Base-by-base conservation (phyloP, 2,888 invertebrate genomes). In the Strigamia transsilvanica region DNA sequence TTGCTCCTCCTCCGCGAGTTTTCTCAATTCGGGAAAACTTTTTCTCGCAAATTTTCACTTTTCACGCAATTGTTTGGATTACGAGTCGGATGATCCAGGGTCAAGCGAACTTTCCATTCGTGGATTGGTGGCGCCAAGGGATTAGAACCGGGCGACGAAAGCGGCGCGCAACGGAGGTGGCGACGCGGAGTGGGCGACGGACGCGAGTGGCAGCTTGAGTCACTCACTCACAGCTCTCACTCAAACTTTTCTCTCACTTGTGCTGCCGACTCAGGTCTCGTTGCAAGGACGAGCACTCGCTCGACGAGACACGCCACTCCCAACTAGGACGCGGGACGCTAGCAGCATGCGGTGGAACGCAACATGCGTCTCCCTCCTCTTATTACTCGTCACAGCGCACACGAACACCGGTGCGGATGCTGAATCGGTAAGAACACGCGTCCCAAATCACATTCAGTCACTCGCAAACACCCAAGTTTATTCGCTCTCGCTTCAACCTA, bases 71-170 rank as follows among this genome's bases (percentile, higher is more conserved):
- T n/a, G 46, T 46, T 46, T n/a, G 46, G 46, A 46, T 46, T n/a
- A 46, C 4, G 38, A 1, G 15, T 6, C 46, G 46, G 46, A 46
- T 46, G 46, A 46, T 46, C 46, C 46, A 46, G 46, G 46, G 15
- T 13, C 46, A 10, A 10, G 38, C 2, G 38, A 38, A 34, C 2
- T 42, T 46, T 46, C 12, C 46, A 13, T 12, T 4, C 46, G 46
- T 46, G 46, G 46, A 46, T 46, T 46, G 46, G 46, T 46, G 46
- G 46, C 46, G 46, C 46, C 46, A 46, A 46, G 46, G 46, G 46
- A 46, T 46, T 46, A 46, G 46, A 13, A 46, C 15, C 46, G 46
- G n/a, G 46, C 46, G 46, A n/a, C 12, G 12, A 46, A 46, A 46
- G 46, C 4, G 15, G 46, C 46, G 46, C 46, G 46, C 46, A 46